Evolutionary conservation across 1,140 invertebrate genomes (phyloP), one percentile per base, ranked within the genome.

Genomic region (Camponotus pennsylvanicus): DNA sequence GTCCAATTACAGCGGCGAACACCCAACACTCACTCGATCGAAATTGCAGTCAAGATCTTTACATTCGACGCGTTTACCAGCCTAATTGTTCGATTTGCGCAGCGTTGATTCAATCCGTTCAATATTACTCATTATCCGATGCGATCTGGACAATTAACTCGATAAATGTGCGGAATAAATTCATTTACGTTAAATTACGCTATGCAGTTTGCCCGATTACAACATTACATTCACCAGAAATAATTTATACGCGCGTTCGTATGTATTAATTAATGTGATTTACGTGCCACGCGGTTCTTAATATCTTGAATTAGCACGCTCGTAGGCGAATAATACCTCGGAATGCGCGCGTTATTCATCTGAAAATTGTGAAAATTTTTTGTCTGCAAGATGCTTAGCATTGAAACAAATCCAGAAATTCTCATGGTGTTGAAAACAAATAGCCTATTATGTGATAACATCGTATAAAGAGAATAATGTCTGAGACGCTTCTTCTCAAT

Each of bases 221-320:
- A 59, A 7, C 21, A 1, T 71, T 78, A 40, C 21, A 27, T 34
- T 70, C 13, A 42, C 37, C 4, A 42, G 37, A 71, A 42, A 71
- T 82, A 71, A 82, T 82, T 82, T 79, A 79, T 69, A 32, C 32
- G 32, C 52, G 7, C 37, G n/a, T 9, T 40, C 21, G 18, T 27
- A 59, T 18, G 15, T 42, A 80, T 82, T 71, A 82, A 82, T 82
- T 71, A 59, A 82, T 59, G 40, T 52, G n/a, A 27, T 61, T 83
- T 73, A n/a, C 27, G 32, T 21, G 15, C 63, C 34, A 45, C 52
- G 37, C 37, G 52, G 13, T 32, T 40, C 21, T 75, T 75, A 61
- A 82, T 82, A 73, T 57, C 52, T 18, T 13, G 40, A 61, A 63
- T 61, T 83, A 83, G 15, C 61, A 45, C 40, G 55, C 21, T 9